Evolutionary conservation across 2,113 vertebrate species (phyloP).

Genomic region (Sula dactylatra): DNA sequence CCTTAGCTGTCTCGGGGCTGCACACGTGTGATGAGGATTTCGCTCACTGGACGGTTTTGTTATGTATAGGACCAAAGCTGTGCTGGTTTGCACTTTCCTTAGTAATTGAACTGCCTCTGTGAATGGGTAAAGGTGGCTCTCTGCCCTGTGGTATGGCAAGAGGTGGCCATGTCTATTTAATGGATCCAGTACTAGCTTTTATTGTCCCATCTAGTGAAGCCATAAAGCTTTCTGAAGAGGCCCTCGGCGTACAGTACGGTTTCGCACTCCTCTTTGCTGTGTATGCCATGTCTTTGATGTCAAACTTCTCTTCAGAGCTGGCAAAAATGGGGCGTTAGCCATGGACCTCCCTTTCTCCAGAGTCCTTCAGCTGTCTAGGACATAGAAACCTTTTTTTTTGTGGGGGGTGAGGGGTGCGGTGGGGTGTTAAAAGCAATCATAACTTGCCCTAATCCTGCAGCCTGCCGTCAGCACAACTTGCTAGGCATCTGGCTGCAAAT

Average conservation of each 20-base stretch:
- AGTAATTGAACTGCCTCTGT: accelerated
- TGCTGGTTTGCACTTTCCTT: background rate
- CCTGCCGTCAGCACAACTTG: background rate
- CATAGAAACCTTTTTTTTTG: background rate
- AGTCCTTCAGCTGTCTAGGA: background rate
- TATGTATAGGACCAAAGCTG: background rate
- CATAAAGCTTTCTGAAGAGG: background rate
- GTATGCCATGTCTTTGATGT: accelerated
- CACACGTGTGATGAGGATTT: background rate
- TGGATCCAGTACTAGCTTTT: background rate
- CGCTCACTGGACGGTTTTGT: background rate
- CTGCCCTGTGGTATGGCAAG: background rate
- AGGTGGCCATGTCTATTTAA: background rate
- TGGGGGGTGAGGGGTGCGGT: too few species aligned
- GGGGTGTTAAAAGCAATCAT: background rate
- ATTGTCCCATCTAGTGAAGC: background rate
- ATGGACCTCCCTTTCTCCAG: background rate
- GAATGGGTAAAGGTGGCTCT: background rate
- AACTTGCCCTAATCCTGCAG: background rate
- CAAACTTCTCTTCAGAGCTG: background rate
- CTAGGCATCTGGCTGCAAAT: background rate
- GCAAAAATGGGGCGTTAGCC: background rate
- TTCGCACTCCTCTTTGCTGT: accelerated
- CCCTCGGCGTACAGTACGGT: accelerated
- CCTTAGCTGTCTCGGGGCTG: background rate